A percentile compares a stretch with the other conserved stretches of the same genome.
Evolutionary conservation across 2,113 vertebrate species (phyloP).

Genomic region (western clawed frog (Xenopus tropicalis)): UCB_Xtro_10.0 CM004446.2:144750001-144750500

Average conservation of each 20-base stretch:
- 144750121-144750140: conserved; percentile 42
- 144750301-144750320: neutral
- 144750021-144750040: too few species aligned
- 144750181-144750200: conserved; percentile 6
- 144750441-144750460: too few species aligned
- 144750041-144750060: too few species aligned
- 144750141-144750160: conserved; percentile 38
- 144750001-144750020: too few species aligned
- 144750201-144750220: conserved; percentile 11
- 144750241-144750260: neutral
- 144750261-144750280: conserved; percentile 19
- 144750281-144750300: neutral
- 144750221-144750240: conserved; percentile 5
- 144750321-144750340: neutral
- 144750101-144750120: conserved; percentile 55
- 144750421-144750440: too few species aligned
- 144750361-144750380: too few species aligned
- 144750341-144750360: too few species aligned
- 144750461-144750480: too few species aligned
- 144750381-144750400: too few species aligned
- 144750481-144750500: too few species aligned
- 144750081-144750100: conserved; percentile 53
- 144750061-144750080: too few species aligned
- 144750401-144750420: too few species aligned
- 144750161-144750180: neutral